Percentiles rank a stretch among this genome's conserved stretches.
Conservation (phyloP, 2,888 invertebrate species). For the Dicycla oo region DNA sequence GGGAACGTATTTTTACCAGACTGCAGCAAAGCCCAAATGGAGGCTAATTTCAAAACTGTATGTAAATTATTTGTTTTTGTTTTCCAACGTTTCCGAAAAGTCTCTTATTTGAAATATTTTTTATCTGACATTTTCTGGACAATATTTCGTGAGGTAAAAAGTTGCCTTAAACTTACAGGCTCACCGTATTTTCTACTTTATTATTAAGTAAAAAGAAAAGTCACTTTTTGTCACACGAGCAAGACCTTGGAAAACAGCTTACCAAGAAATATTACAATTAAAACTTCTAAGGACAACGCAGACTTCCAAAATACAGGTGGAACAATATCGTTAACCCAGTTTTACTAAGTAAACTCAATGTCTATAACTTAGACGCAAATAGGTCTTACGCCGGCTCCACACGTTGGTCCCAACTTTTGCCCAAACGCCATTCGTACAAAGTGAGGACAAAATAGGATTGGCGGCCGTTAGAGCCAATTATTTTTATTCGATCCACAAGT, state of each 20-base stretch:
- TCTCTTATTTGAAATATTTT: background rate
- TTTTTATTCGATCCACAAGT: background rate
- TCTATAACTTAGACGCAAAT: slow-evolving; percentile 43
- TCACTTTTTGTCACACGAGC: slow-evolving; percentile 1
- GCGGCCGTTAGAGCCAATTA: background rate
- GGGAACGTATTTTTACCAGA: background rate
- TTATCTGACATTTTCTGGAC: background rate
- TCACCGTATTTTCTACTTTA: slow-evolving; percentile 9
- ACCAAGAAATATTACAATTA: slow-evolving; percentile 56
- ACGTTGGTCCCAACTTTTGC: slow-evolving; percentile 12
- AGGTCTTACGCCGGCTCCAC: slow-evolving; percentile 20
- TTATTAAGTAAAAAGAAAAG: slow-evolving; percentile 21
- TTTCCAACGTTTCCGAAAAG: background rate
- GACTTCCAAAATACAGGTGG: slow-evolving; percentile 54
- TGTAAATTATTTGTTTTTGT: background rate
- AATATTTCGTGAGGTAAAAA: background rate
- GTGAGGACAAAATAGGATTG: background rate
- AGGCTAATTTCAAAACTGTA: background rate
- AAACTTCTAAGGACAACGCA: slow-evolving; percentile 54
- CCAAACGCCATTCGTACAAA: background rate
- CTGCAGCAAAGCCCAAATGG: background rate
- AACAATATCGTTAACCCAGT: slow-evolving; percentile 51
- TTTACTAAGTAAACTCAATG: slow-evolving; percentile 40
- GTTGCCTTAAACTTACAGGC: background rate
- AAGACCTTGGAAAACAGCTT: slow-evolving; percentile 27